Conservation (phyloP, 2,113 vertebrate species). For the Azemiops feae region DNA sequence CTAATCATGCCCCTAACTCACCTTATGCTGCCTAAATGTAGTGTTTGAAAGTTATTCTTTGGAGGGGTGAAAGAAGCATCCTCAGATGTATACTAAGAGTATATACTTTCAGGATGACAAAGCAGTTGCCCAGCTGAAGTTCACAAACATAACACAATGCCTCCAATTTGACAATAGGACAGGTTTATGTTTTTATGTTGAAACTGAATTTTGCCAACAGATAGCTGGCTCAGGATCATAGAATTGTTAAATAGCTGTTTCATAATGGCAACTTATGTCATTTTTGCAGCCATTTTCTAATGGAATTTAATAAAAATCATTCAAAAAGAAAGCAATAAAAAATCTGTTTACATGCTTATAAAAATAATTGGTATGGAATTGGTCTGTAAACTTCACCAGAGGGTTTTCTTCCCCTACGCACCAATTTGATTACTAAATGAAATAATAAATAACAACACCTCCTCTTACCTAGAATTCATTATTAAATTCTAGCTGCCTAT, state of each 20-base stretch:
- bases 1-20: neutral
- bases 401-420: no score
- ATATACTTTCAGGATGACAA: neutral
- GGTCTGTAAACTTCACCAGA: neutral
- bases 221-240: neutral
- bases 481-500: neutral
- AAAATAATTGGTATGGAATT: neutral
- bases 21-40: neutral
- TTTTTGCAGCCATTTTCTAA: neutral
- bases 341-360: neutral
- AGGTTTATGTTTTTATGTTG: neutral
- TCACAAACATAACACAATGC: neutral
- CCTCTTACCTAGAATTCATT: neutral
- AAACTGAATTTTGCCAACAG: neutral
- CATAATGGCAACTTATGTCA: neutral
- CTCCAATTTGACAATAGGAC: neutral
- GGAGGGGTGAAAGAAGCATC: neutral
- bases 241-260: neutral
- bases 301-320: neutral
- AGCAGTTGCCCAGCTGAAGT: neutral
- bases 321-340: neutral
- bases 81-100: neutral
- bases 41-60: neutral
- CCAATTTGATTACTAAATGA: neutral
- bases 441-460: neutral